These are phyloP conservation scores for Alviniconcha strummeri DNA, from an alignment of 2,888 invertebrate genomes.

Conservation along the genomic window DNA sequence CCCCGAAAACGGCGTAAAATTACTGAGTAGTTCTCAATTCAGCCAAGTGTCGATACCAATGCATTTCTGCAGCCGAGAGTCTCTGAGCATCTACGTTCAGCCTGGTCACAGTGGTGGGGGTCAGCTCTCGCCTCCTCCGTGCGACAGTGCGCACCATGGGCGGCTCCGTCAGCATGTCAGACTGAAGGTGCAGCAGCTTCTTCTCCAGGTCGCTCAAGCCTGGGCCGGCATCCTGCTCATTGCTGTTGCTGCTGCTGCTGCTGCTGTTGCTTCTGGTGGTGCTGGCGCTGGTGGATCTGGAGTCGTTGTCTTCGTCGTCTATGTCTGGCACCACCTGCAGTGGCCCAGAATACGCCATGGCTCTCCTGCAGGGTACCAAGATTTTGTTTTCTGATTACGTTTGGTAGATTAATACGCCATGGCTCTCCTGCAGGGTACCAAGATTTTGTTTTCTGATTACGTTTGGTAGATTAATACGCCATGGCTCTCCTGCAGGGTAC, in stretches of 20 bases:
- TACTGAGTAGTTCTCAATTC: background rate
- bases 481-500: background rate
- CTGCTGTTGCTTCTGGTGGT: background rate
- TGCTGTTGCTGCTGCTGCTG: background rate
- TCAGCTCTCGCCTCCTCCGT: constrained; percentile 44
- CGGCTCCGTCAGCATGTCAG: constrained; percentile 31
- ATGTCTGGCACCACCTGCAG: constrained; percentile 68
- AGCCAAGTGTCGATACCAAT: constrained; percentile 52
- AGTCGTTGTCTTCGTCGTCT: constrained; percentile 43
- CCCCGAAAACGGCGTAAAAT: background rate
- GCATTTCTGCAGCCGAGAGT: constrained; percentile 58
- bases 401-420: too few relatives aligned
- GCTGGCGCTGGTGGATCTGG: background rate
- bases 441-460: too few relatives aligned
- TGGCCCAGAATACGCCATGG: constrained; percentile 53
- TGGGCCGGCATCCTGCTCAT: background rate
- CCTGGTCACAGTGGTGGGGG: constrained; percentile 61
- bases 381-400: too few relatives aligned
- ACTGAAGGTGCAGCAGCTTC: constrained; percentile 41
- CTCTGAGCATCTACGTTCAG: constrained; percentile 65
- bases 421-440: too few relatives aligned
- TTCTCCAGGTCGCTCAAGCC: constrained; percentile 44
- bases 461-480: too few relatives aligned
- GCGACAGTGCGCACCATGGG: constrained; percentile 10
- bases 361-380: constrained; percentile 46